Percentiles rank a stretch among this genome's conserved stretches.
phyloP scores from a whole-genome alignment of 64 coral and sea anemone genomes.

The Porites lutea region DNA sequence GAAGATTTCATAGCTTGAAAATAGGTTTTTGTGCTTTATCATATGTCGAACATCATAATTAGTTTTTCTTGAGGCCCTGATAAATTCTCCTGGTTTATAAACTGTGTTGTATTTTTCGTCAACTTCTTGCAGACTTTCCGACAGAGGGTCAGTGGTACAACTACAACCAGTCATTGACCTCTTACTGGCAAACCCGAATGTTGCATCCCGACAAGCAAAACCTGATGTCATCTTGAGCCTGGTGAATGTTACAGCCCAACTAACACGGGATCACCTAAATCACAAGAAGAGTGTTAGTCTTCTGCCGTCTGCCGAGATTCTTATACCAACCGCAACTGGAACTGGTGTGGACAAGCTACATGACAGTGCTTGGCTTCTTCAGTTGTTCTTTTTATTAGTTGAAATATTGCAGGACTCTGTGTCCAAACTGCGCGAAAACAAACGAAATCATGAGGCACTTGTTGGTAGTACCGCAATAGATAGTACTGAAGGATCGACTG shows the following conservation, averaged over 20 bases:
- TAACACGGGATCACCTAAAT: conserved; percentile 38
- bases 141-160: conserved; percentile 31
- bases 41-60: no score
- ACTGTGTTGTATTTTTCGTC: not conserved
- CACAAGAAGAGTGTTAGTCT: conserved; percentile 54
- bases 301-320: conserved; percentile 41
- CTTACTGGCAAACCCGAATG: conserved; percentile 27
- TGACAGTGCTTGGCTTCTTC: conserved; percentile 61
- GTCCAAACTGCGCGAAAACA: not conserved
- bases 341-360: conserved; percentile 48
- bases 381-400: conserved; percentile 62
- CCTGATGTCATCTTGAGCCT: conserved; percentile 20
- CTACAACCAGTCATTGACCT: conserved; percentile 57
- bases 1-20: no score
- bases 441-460: not conserved
- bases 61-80: no score
- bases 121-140: conserved; percentile 34
- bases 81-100: not conserved
- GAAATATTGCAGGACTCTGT: conserved; percentile 19
- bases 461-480: not conserved
- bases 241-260: conserved; percentile 13
- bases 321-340: conserved; percentile 16
- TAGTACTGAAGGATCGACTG: not conserved
- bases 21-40: no score
- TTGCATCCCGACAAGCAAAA: not conserved